Evolutionary conservation across 2,113 vertebrate species (phyloP), one percentile per base, ranked within the genome.

Genomic region (Mormoops blainvillei): DNA sequence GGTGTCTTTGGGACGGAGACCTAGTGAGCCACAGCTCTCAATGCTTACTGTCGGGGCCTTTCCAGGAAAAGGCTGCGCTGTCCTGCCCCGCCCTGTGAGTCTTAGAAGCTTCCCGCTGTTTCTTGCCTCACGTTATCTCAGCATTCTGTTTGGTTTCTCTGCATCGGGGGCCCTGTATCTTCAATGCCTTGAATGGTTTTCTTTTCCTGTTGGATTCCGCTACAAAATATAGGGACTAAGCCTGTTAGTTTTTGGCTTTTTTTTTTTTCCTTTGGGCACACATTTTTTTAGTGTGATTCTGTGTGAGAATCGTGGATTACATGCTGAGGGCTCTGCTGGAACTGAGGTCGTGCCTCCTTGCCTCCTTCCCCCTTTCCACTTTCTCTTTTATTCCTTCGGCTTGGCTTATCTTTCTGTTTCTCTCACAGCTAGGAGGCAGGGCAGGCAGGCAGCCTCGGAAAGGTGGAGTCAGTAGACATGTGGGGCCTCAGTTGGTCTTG

Each of bases 391-490:
- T 33, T 10, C 19, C 24, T 80, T 63, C 33, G 71, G 20, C 7
- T 41, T 7, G 4, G 20, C 68, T 61, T 71, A 38, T 26, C 10
- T 16, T 16, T 78, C 43, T 22, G 26, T 61, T 92, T 38, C 95
- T 97, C 96, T 94, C 0, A 70, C 74, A 80, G 97, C 96, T 89
- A 0, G 22, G 91, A 78, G 31, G 96, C 96, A 91, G 78, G 28
- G 92, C 97, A 97, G 94, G 89, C 95, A 96, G 97, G 33, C 96
- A 95, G 94, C 81, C 91, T 95, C 68, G 56, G 45, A 92, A 91
- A 73, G 71, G 85, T 85, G 96, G 95, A 95, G 90, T 89, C 93
- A 87, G 87, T 74, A 74, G 13, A 82, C 92, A 94, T 91, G 92
- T 91, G 97, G 97, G 86, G 85, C 97, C 98, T 85, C 33, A 89